phyloP scores from a whole-genome alignment of 2,888 invertebrate species.

The Aphidoletes aphidimyza region DNA sequence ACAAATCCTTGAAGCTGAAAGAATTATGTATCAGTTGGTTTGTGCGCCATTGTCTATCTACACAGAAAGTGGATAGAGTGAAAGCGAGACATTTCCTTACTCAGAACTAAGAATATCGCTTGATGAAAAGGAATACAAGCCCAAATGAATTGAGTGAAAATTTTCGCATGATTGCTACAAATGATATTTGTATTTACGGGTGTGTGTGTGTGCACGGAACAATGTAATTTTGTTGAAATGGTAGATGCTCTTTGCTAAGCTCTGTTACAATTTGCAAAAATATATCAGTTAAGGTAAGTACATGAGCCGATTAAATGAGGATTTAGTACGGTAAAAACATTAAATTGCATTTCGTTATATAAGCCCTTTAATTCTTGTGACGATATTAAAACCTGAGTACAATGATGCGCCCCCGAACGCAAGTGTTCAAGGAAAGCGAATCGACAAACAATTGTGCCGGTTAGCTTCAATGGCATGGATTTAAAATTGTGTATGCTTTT shows the following conservation, averaged over 20 bases:
- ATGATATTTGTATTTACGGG: neutral
- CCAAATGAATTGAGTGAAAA: neutral
- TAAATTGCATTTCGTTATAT: neutral
- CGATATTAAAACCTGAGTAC: neutral
- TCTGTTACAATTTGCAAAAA: neutral
- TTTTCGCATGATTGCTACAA: neutral
- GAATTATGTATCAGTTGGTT: too few species aligned
- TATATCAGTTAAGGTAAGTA: slow-evolving; percentile 13
- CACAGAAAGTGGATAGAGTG: too few species aligned
- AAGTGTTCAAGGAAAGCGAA: too few species aligned
- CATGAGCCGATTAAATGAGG: slow-evolving; percentile 42
- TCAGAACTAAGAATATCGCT: too few species aligned
- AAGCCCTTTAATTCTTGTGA: slow-evolving; percentile 33
- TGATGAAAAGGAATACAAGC: neutral
- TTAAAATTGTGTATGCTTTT: neutral
- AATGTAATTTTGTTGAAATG: neutral
- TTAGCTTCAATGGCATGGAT: neutral
- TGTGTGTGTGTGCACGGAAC: neutral
- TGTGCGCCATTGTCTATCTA: too few species aligned
- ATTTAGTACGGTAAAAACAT: slow-evolving; percentile 30
- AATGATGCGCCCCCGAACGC: too few species aligned
- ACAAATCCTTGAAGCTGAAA: too few species aligned
- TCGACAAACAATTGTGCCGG: too few species aligned
- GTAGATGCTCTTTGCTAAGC: neutral
- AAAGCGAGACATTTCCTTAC: too few species aligned